A percentile compares a stretch with the other conserved stretches of the same genome.
Evolutionary conservation across 2,113 vertebrate genomes (phyloP).

Genomic region (Pipa parva): DNA sequence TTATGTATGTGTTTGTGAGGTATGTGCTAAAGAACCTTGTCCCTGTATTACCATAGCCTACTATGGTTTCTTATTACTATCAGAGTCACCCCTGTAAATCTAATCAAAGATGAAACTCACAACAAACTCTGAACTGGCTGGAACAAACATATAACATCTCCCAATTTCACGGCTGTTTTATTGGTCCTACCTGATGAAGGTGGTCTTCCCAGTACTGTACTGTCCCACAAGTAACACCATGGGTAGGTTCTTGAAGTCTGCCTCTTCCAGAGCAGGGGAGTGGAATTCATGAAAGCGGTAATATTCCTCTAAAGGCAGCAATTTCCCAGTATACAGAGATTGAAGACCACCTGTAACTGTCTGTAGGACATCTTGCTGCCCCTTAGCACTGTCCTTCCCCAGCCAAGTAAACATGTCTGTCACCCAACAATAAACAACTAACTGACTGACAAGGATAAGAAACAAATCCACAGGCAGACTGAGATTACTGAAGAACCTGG

Average conservation of each 20-base stretch:
- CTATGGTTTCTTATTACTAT: too few relatives aligned
- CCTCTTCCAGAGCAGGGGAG: conserved; percentile 91
- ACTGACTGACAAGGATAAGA: background rate
- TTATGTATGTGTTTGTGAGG: too few relatives aligned
- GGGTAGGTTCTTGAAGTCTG: conserved; percentile 96
- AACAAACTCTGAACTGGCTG: too few relatives aligned
- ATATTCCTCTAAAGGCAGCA: conserved; percentile 90
- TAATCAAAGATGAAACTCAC: too few relatives aligned
- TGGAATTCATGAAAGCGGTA: conserved; percentile 98
- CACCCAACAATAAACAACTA: background rate
- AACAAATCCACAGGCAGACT: background rate
- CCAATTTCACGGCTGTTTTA: too few relatives aligned
- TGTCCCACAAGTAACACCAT: conserved; percentile 95
- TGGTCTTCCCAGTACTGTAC: conserved; percentile 96
- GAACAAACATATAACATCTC: too few relatives aligned
- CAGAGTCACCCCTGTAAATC: too few relatives aligned
- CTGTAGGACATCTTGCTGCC: conserved; percentile 79
- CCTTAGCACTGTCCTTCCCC: conserved; percentile 69
- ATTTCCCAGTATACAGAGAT: conserved; percentile 83
- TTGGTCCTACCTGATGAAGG: conserved; percentile 78
- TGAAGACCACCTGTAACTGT: conserved; percentile 88
- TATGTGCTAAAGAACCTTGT: too few relatives aligned
- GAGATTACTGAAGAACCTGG: background rate
- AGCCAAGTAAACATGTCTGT: conserved; percentile 82
- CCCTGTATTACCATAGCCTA: too few relatives aligned